A percentile compares a stretch with the other conserved stretches of the same genome.
These are phyloP conservation scores for Pampusana beccarii DNA, from an alignment of 2,113 vertebrate genomes.

Conservation along the genomic window DNA sequence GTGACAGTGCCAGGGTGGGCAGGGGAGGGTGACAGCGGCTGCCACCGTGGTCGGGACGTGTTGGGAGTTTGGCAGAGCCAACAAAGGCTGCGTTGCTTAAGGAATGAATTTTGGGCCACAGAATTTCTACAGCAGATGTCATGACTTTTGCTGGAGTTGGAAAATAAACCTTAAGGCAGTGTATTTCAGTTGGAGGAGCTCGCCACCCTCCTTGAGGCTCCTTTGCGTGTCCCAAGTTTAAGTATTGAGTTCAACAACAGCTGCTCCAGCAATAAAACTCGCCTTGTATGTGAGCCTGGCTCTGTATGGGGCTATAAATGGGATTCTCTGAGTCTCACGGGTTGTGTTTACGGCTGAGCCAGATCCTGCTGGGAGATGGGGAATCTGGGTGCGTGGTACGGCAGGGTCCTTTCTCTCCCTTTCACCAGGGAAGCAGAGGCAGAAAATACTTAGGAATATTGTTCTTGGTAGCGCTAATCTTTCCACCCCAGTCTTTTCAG, in stretches of 20 bases:
- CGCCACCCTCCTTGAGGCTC: neutral
- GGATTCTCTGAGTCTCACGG: neutral
- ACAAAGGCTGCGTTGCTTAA: constrained; percentile 17
- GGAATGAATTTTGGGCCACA: neutral
- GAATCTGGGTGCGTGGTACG: neutral
- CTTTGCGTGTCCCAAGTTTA: neutral
- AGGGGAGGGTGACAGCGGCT: neutral
- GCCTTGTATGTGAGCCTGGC: neutral
- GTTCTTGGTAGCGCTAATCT: neutral
- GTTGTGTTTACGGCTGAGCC: neutral
- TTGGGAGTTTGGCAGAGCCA: neutral
- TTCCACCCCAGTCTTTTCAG: neutral
- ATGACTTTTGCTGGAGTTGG: neutral
- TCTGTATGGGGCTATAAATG: neutral
- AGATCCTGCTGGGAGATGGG: neutral
- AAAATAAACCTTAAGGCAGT: neutral
- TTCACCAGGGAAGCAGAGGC: neutral
- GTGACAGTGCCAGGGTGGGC: neutral
- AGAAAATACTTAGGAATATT: neutral
- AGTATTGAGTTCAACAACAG: neutral
- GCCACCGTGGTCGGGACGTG: rapidly evolving
- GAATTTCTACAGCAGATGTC: neutral
- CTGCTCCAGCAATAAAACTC: neutral
- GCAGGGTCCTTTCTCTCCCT: neutral
- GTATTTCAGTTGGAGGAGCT: neutral